Base-by-base conservation (phyloP, 2,113 vertebrate genomes). In the Zeus faber region DNA sequence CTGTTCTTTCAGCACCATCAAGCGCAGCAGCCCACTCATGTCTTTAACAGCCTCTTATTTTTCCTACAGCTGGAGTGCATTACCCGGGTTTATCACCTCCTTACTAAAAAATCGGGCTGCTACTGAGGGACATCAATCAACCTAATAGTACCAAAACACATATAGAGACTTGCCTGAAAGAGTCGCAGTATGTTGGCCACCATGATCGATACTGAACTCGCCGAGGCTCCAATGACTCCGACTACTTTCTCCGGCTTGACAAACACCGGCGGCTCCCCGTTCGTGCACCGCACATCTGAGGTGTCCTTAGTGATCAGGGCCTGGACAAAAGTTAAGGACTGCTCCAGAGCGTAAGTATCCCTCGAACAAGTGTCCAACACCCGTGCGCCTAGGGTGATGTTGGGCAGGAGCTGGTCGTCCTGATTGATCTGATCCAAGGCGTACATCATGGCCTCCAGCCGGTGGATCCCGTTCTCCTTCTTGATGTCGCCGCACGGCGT, bases 241-340 rank as follows among this genome's bases (percentile, higher is more conserved):
- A 98, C 93, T 84, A 99, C 95, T 91, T 96, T 96, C 73, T 99
- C 97, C 0, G 96, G 96, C 83, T 95, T 94, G 76, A 97, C 93
- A 62, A 98, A 99, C 31, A 98, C 93, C 11, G 95, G 95, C 1
- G 96, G 93, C 66, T 98, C 95, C 48, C 97, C 97, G 67, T 96
- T 99, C 58, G 97, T 98, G 88, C 97, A 98, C 77, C 95, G 81
- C 69, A 98, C 97, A 80, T 99, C 95, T 67, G 97, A 95, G 49
- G 95, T 95, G 90, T 99, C 96, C 87, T 97, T 99, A 67, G 97
- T 95, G 75, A 99, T 98, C 44, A 98, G 92, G 56, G 96, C 95
- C 88, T 99, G 97, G 2, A 99, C 97, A 72, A 99, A 98, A 81
- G 96, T 98, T 80, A 99, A 91, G 0, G 97, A 99, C 76, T 99